Base-by-base conservation (phyloP, 2,797 vertebrate species). In the Pachyuromys duprasi region DNA sequence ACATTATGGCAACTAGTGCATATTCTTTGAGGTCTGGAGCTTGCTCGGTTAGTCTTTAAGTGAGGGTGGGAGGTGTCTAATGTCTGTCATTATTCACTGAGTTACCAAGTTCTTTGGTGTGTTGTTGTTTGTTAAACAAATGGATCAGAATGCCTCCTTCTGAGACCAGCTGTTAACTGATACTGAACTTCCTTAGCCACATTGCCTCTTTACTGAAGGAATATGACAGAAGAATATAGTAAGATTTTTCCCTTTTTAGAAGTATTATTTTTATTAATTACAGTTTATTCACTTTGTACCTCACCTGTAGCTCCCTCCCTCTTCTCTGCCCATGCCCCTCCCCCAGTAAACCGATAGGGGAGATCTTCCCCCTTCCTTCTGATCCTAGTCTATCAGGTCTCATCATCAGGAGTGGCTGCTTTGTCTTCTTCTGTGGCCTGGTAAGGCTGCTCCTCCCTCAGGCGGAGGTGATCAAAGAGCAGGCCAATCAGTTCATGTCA, bases 151-250 rank as follows among this genome's bases (percentile, higher is more conserved):
- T 69, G 31, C 39, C 22, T 95, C n/a, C 11, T 65, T 86, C 12
- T 65, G n/a, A 76, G n/a, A 63, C 72, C 49, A 76, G 3, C 63
- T 94, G 72, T 20, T 78, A 55, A 91, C 42, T 65, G 36, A 31
- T 86, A 55, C 74, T 49, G 39, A 72, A 82, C 84, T 79, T 8
- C 33, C 45, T 13, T 94, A 8, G 28, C 33, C 67, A 11, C 15
- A 22, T 88, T 57, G 4, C 70, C 45, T 90, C 75, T 88, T 93
- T 86, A 87, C 84, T 75, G 36, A 88, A 60, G 36, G 26, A 95
- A 18, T 39, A 55, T 55, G 28, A 79, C 28, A 39, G 65, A 72
- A 86, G 86, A 88, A 60, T 31, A 42, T 6, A 93, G 89, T 90
- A 53, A 45, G 83, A 57, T 63, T 69, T 60, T n/a, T n/a, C n/a